Conservation (phyloP, 2,113 vertebrate genomes). For the Nothobranchius kuhntae region DNA sequence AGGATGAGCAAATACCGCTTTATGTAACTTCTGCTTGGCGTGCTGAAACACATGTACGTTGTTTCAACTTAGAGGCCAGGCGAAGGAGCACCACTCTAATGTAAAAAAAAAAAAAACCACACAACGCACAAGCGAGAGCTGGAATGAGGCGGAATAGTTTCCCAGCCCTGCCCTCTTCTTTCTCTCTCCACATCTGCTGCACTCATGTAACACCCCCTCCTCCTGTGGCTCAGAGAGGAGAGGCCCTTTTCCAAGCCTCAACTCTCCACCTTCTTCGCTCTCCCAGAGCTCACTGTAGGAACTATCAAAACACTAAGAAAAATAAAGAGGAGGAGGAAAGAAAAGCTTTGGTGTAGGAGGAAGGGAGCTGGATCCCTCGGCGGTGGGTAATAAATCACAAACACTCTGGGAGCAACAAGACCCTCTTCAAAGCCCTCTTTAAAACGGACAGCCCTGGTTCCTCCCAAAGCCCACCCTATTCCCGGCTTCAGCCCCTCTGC, state of each 20-base stretch:
- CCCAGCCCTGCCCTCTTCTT: slow-evolving; percentile 54
- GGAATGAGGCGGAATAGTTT: slow-evolving; percentile 72
- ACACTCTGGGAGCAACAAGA: slow-evolving; percentile 69
- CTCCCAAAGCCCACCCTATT: slow-evolving; percentile 17
- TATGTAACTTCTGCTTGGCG: slow-evolving; percentile 16
- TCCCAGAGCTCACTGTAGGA: slow-evolving; percentile 62
- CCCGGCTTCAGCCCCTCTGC: slow-evolving; percentile 38
- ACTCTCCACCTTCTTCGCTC: slow-evolving; percentile 53
- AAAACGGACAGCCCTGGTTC: slow-evolving; percentile 34
- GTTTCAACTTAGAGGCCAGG: slow-evolving; percentile 63
- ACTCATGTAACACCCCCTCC: slow-evolving; percentile 73
- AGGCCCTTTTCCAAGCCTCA: slow-evolving; percentile 63
- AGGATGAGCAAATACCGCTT: not conserved
- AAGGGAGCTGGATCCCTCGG: slow-evolving; percentile 67
- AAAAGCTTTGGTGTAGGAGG: slow-evolving; percentile 45
- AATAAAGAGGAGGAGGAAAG: slow-evolving; percentile 10
- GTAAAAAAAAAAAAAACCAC: slow-evolving; percentile 27
- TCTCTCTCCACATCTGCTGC: slow-evolving; percentile 80
- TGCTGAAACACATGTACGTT: slow-evolving; percentile 34
- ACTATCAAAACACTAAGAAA: slow-evolving; percentile 76
- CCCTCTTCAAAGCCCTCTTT: slow-evolving; percentile 64
- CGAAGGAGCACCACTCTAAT: slow-evolving; percentile 65
- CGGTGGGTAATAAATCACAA: slow-evolving; percentile 77
- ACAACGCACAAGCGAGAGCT: slow-evolving; percentile 26
- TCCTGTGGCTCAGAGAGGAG: slow-evolving; percentile 68